Evolutionary conservation across 2,113 vertebrate species (phyloP).

Genomic region (Tautogolabrus adspersus): DNA sequence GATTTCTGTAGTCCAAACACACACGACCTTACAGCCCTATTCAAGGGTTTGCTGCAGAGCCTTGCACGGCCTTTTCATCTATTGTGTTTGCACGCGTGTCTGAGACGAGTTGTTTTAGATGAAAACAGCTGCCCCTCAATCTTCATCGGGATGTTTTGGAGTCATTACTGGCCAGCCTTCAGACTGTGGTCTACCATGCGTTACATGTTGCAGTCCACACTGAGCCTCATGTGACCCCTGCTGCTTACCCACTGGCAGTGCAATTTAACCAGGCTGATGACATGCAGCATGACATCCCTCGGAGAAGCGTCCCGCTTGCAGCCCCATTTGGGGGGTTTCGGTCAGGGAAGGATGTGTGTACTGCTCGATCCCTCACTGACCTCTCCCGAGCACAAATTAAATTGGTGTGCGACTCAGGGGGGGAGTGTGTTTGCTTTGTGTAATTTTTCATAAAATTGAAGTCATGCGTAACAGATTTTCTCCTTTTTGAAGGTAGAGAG

Average conservation of each 20-base stretch:
- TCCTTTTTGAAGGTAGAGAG: slow-evolving; percentile 20
- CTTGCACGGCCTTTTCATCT: slow-evolving; percentile 30
- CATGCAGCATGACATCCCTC: slow-evolving; percentile 76
- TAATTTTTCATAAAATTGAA: slow-evolving; percentile 45
- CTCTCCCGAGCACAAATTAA: slow-evolving; percentile 65
- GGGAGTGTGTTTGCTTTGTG: slow-evolving; percentile 31
- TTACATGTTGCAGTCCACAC: slow-evolving; percentile 78
- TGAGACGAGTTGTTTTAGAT: slow-evolving; percentile 52
- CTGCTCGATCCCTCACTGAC: slow-evolving; percentile 54
- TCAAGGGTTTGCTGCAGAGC: slow-evolving; percentile 46
- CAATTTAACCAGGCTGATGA: slow-evolving; percentile 84
- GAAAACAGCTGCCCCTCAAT: slow-evolving; percentile 72
- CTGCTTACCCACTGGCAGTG: slow-evolving; percentile 84
- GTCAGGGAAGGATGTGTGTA: slow-evolving; percentile 41
- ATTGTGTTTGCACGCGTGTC: slow-evolving; percentile 12
- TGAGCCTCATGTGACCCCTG: slow-evolving; percentile 86
- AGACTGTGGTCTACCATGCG: slow-evolving; percentile 79
- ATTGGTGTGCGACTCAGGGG: slow-evolving; percentile 47
- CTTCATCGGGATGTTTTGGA: slow-evolving; percentile 79
- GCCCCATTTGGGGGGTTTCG: slow-evolving; percentile 28
- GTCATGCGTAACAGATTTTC: slow-evolving; percentile 38
- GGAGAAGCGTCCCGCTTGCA: slow-evolving; percentile 56
- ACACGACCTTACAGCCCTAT: slow-evolving; percentile 41
- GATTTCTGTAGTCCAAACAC: slow-evolving; percentile 58
- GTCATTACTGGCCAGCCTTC: slow-evolving; percentile 80